A percentile compares a stretch with the other conserved stretches of the same genome.
phyloP scores from a whole-genome alignment of 2,797 vertebrate genomes.

The Siniperca undulata region DNA sequence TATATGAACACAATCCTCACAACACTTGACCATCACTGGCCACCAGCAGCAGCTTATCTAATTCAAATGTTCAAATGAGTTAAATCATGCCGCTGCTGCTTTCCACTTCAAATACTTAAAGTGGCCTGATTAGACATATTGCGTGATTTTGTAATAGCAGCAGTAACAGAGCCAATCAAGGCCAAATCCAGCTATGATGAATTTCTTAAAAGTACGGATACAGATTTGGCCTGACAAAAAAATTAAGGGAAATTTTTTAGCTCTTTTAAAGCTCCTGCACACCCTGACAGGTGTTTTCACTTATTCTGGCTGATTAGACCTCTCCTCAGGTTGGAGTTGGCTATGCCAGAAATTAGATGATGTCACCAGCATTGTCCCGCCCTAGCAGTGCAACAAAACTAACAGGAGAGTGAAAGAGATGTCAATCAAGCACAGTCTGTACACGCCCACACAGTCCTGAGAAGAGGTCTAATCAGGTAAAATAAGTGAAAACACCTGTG shows the following conservation, averaged over 20 bases:
- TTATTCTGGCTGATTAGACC: not conserved
- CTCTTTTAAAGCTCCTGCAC: not conserved
- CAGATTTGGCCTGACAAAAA: not conserved
- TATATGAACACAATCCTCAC: not conserved
- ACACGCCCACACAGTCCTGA: not conserved
- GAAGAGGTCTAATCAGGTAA: not conserved
- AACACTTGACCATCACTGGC: not conserved
- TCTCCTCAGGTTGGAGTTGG: not conserved
- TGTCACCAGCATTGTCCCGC: not conserved
- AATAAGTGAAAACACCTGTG: not conserved
- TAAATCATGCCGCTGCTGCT: not conserved
- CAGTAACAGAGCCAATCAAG: slow-evolving; percentile 5
- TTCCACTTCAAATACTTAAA: not conserved
- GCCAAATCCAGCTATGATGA: not conserved
- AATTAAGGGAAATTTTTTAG: not conserved
- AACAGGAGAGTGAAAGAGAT: not conserved
- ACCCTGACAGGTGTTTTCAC: not conserved
- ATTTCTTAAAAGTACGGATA: not conserved
- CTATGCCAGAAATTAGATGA: not conserved
- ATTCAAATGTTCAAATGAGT: not conserved
- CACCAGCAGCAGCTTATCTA: not conserved
- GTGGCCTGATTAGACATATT: not conserved
- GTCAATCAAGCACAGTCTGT: not conserved
- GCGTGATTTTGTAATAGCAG: not conserved
- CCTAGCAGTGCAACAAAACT: not conserved